Percentiles rank a stretch among this genome's conserved stretches.
Conservation (phyloP, 2,797 vertebrate genomes). For the Catostomus latipinnis region DNA sequence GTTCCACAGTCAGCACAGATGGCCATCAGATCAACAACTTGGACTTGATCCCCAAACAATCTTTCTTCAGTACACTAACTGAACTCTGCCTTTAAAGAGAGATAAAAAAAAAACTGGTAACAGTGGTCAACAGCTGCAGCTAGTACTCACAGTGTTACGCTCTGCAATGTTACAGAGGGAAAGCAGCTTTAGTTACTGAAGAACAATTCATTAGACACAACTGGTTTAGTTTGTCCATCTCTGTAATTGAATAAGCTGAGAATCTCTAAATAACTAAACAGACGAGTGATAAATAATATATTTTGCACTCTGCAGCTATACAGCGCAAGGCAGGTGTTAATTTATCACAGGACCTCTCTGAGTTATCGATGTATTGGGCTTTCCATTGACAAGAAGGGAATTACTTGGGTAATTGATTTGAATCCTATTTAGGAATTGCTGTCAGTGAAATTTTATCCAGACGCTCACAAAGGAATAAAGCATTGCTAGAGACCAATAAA, state of each 20-base stretch:
- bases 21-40: constrained; percentile 65
- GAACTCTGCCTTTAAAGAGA: constrained; percentile 18
- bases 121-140: not conserved
- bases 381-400: constrained; percentile 13
- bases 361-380: constrained; percentile 30
- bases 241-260: constrained; percentile 39
- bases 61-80: constrained; percentile 32
- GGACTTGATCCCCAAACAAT: constrained; percentile 32
- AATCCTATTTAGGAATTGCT: constrained; percentile 26
- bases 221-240: constrained; percentile 1
- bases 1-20: constrained; percentile 67
- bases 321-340: constrained; percentile 35
- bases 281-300: constrained; percentile 23
- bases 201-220: constrained; percentile 30
- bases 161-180: not conserved
- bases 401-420: constrained; percentile 33
- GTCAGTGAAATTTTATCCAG: not conserved
- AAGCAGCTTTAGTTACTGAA: not conserved
- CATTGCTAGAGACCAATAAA: constrained; percentile 66
- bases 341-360: constrained; percentile 28
- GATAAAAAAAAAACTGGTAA: not conserved
- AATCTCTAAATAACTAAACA: constrained; percentile 33
- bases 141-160: not conserved
- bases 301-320: constrained; percentile 29
- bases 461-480: constrained; percentile 56